Evolutionary conservation across 2,888 invertebrate species (phyloP), one percentile per base, ranked within the genome.

Genomic region (Cyaniris semiargus): DNA sequence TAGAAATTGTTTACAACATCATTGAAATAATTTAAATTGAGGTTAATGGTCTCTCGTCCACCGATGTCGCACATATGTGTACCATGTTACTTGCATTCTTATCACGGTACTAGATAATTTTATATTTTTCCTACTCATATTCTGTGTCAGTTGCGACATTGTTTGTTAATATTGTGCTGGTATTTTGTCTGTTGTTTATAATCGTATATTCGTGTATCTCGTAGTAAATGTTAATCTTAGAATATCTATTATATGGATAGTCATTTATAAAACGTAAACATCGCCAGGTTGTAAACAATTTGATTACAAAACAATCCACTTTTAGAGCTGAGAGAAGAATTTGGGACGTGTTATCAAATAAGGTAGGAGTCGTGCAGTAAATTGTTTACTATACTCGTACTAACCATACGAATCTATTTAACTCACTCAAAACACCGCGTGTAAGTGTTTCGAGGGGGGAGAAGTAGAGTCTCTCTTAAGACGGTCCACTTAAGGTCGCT

Each of bases 31-130:
- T 90, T 90, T 85, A 87, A 91, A 94, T 90, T 89, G 90, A 93
- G 93, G 93, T 93, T 93, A 93, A 93, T 92, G 88, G 90, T 89
- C 87, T 89, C 87, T 89, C 87, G 88, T 89, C 88, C 87, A 88
- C 88, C 89, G 87, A 88, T 91, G 93, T 90, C 91, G 86, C 91
- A 92, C 93, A 93, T 89, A 90, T 94, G 93, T 89, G 89, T 87
- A 86, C 90, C 92, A 91, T 93, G 91, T 90, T 91, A 77, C 77
- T 72, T 72, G 72, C 48, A 71, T 44, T 48, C 38, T 74, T 77
- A 72, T 77, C 60, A n/a, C 44, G 18, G n/a, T 27, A 38, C 48
- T 60, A 27, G 44, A 77, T 38, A 58, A 72, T 71, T 34, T 15
- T 53, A 53, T 76, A 18, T 66, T 60, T 60, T 60, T 60, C 5